phyloP scores from a whole-genome alignment of 2,888 invertebrate species.

The Plebejus melissa region DNA sequence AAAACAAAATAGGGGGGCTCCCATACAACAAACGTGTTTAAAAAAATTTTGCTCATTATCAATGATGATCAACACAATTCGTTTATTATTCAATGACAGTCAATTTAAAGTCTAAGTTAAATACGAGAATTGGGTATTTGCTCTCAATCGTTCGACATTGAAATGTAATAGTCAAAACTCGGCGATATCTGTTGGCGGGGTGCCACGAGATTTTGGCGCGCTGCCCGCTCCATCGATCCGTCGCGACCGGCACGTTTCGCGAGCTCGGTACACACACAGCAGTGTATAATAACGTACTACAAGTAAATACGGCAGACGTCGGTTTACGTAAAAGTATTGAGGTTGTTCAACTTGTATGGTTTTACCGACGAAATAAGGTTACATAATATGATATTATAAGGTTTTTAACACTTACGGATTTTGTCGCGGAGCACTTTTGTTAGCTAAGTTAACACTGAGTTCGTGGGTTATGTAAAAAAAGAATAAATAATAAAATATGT shows the following conservation, averaged over 20 bases:
- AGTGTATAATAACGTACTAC: not conserved
- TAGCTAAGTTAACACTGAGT: too few species aligned
- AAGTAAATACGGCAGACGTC: not conserved
- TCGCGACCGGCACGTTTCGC: not conserved
- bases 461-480: too few species aligned
- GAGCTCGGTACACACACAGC: not conserved
- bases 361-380: not conserved
- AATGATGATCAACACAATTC: too few species aligned
- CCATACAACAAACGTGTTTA: too few species aligned
- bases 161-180: conserved; percentile 5
- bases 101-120: not conserved
- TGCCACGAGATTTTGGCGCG: conserved; percentile 16
- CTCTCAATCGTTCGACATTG: not conserved
- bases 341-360: not conserved
- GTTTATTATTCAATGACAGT: too few species aligned
- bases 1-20: too few species aligned
- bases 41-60: too few species aligned
- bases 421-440: too few species aligned
- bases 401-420: too few species aligned
- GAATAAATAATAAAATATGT: too few species aligned
- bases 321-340: not conserved
- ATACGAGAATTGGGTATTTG: not conserved
- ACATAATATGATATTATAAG: not conserved
- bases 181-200: not conserved
- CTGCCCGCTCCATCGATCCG: conserved; percentile 16